Evolutionary conservation across 2,888 invertebrate species (phyloP).

Genomic region (Eucriotettix oculatus): DNA sequence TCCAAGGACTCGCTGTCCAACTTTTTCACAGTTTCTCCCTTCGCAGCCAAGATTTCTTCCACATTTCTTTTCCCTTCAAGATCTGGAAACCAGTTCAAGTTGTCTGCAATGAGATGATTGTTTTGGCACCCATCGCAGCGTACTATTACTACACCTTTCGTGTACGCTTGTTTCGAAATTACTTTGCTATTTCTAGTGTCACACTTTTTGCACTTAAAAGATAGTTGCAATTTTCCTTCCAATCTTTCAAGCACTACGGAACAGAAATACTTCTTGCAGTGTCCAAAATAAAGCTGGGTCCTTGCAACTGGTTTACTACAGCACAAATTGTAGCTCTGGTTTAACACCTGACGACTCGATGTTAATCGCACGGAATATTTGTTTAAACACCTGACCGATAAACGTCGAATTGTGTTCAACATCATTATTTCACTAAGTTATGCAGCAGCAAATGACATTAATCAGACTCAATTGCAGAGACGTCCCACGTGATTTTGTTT

Average conservation of each 20-base stretch:
- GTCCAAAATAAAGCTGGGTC: too few relatives aligned
- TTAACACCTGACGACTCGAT: too few relatives aligned
- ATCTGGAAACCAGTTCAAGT: slow-evolving; percentile 86
- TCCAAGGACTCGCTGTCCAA: background rate
- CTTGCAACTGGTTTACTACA: too few relatives aligned
- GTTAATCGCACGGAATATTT: too few relatives aligned
- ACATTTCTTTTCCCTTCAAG: slow-evolving; percentile 61
- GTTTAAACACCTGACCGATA: too few relatives aligned
- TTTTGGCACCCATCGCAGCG: slow-evolving; percentile 75
- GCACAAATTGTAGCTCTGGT: too few relatives aligned
- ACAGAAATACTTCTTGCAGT: too few relatives aligned
- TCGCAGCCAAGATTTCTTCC: slow-evolving; percentile 73
- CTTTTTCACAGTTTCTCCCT: slow-evolving; percentile 58
- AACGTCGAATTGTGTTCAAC: too few relatives aligned
- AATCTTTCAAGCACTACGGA: slow-evolving; percentile 17
- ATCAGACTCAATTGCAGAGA: too few relatives aligned
- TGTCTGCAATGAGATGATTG: slow-evolving; percentile 90
- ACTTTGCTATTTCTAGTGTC: slow-evolving; percentile 54
- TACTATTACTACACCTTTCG: slow-evolving; percentile 82
- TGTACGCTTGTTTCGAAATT: slow-evolving; percentile 73
- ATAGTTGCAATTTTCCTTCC: slow-evolving; percentile 46
- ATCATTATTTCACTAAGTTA: too few relatives aligned
- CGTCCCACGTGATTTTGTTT: too few relatives aligned
- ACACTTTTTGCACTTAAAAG: slow-evolving; percentile 85
- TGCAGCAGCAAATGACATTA: too few relatives aligned